A percentile compares a stretch with the other conserved stretches of the same genome.
These are phyloP conservation scores for Craterocephalus amniculus DNA, from an alignment of 2,797 vertebrate species.

Conservation along the genomic window DNA sequence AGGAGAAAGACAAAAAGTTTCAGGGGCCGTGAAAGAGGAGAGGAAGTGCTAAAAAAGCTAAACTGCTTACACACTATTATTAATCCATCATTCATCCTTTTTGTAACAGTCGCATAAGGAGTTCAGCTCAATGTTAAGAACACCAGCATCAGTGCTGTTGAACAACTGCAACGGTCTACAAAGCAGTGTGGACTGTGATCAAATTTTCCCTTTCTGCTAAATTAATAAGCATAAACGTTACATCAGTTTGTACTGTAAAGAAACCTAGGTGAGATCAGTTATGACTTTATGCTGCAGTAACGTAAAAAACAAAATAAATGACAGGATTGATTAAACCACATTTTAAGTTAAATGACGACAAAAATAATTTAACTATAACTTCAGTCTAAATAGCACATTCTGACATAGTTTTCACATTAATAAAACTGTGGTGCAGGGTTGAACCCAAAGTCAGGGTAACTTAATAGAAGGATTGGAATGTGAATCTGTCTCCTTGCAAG, in stretches of 20 bases:
- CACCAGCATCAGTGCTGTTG: neutral
- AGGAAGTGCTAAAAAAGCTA: neutral
- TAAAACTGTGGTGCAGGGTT: neutral
- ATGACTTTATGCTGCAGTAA: slow-evolving; percentile 7
- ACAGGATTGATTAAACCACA: slow-evolving; percentile 1
- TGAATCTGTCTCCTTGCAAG: neutral
- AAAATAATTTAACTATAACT: neutral
- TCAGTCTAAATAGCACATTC: neutral
- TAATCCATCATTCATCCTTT: slow-evolving; percentile 8
- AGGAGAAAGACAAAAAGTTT: slow-evolving; percentile 21
- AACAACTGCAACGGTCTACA: neutral
- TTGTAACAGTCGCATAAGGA: slow-evolving; percentile 1
- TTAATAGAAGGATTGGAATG: slow-evolving; percentile 5
- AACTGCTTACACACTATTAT: slow-evolving; percentile 1
- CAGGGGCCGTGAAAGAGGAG: neutral
- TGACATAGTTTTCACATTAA: neutral
- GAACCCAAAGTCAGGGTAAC: neutral
- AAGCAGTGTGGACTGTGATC: slow-evolving; percentile 6
- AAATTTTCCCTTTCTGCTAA: slow-evolving; percentile 16
- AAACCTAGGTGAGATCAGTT: neutral
- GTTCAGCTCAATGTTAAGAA: neutral
- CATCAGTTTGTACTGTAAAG: neutral
- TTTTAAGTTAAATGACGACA: neutral
- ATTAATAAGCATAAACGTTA: slow-evolving; percentile 3
- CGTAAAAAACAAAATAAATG: slow-evolving; percentile 1